Evolutionary conservation across 1,140 invertebrate species (phyloP).

Genomic region (Drosophila albomicans): DNA sequence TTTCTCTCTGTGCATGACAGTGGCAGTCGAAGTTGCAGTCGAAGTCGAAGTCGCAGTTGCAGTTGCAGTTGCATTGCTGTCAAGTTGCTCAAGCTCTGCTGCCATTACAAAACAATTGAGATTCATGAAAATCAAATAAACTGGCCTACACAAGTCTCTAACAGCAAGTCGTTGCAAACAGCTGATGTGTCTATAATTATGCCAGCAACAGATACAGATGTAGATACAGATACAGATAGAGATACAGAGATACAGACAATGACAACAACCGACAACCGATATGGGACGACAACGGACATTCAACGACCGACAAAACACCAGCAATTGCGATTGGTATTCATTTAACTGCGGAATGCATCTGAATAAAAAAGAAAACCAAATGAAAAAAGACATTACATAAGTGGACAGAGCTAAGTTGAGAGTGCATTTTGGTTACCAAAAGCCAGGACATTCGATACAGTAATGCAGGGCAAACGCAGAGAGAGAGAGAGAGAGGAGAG

Average conservation of each 20-base stretch:
- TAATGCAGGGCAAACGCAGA: constrained; percentile 52
- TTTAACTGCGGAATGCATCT: constrained; percentile 51
- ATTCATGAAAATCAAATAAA: constrained; percentile 76
- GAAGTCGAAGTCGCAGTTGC: neutral
- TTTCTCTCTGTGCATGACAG: constrained; percentile 20
- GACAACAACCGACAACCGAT: constrained; percentile 11
- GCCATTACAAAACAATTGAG: constrained; percentile 81
- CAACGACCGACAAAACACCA: constrained; percentile 12
- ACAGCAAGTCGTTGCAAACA: constrained; percentile 61
- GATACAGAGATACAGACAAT: constrained; percentile 5
- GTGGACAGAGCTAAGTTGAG: constrained; percentile 21
- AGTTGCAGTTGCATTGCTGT: constrained; percentile 31
- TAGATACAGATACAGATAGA: constrained; percentile 2
- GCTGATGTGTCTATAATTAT: constrained; percentile 78
- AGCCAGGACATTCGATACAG: constrained; percentile 75
- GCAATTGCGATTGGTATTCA: constrained; percentile 40
- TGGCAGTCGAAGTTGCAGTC: constrained; percentile 17
- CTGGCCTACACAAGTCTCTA: constrained; percentile 23
- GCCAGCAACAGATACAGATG: neutral
- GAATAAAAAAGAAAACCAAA: neutral
- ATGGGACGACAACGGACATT: constrained; percentile 3
- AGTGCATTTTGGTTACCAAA: constrained; percentile 28
- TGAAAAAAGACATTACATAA: constrained; percentile 27
- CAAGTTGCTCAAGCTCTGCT: constrained; percentile 29
- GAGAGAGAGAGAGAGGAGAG: neutral